Evolutionary conservation across 1,140 invertebrate species (phyloP), one percentile per base, ranked within the genome.

Genomic region (Triops cancriformis): DNA sequence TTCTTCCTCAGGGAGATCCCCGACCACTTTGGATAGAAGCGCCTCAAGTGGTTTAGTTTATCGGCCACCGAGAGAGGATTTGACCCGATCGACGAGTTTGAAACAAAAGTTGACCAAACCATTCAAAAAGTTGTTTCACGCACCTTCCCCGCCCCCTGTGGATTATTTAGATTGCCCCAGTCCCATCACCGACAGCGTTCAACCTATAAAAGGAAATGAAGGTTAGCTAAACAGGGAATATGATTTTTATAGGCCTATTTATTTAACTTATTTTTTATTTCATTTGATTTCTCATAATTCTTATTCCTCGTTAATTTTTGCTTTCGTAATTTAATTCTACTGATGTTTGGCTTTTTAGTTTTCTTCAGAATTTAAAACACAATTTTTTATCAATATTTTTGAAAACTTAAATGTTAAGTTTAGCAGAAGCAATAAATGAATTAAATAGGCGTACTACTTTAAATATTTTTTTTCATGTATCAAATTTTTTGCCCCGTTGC

Each of bases 121-220:
- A 26, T 45, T 78, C 7, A 72, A 74, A 42, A 78, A 78, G 72
- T 78, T 78, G 12, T 78, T 78, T 74, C 43, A 73, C 72, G 72
- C 72, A 23, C 77, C 77, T 26, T 42, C 72, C 4, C 77, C 77
- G 3, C 77, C 77, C 18, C 64, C 72, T 14, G 77, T 78, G 41
- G 77, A 78, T 78, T 78, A 78, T 72, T 26, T 41, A 27, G 73
- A 64, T 37, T 37, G 31, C 26, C 23, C n/a, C 72, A 72, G 26
- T 72, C 72, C 9, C 9, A 72, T 72, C 72, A 72, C 72, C n/a
- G 72, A 72, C 9, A 23, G 2, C n/a, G 72, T 72, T 74, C 18
- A 23, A 18, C 23, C 73, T 4, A 4, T 74, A 74, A 26, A 74
- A 26, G 73, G 73, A 74, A n/a, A 41, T 74, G 27, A 72, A 27